Conservation (phyloP, 2,113 vertebrate species). For the Pogona vitticeps region DNA sequence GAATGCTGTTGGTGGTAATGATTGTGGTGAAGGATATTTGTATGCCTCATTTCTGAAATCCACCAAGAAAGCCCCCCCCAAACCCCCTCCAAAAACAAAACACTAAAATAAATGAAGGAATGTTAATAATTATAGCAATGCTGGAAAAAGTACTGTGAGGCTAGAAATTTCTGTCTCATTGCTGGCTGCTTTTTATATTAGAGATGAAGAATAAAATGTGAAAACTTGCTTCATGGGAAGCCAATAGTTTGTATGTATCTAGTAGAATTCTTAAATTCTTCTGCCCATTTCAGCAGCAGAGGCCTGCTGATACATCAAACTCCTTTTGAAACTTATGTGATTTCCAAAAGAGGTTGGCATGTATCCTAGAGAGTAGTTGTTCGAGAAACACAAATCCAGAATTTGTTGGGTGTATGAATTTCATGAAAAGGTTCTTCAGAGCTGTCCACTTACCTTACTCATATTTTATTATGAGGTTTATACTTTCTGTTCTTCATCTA, state of each 20-base stretch:
- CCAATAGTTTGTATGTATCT: background rate
- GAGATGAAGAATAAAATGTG: background rate
- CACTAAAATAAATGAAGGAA: background rate
- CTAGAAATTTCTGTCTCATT: background rate
- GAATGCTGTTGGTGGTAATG: background rate
- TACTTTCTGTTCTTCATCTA: background rate
- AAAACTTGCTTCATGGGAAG: background rate
- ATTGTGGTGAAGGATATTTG: background rate
- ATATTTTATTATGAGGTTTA: background rate
- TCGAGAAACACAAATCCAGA: background rate
- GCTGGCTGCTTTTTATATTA: background rate
- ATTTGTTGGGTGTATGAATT: background rate
- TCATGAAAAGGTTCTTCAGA: background rate
- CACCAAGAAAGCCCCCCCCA: background rate
- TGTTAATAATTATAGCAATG: background rate
- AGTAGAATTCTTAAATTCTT: background rate
- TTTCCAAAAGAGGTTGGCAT: background rate
- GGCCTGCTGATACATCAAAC: too few relatives aligned
- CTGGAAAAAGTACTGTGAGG: background rate
- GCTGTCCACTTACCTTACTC: background rate
- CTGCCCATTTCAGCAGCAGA: background rate
- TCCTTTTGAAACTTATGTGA: background rate
- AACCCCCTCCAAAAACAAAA: background rate
- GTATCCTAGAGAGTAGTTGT: background rate
- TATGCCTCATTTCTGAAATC: background rate